Conservation (phyloP, 2,113 vertebrate genomes). For the Oxyruncus cristatus region DNA sequence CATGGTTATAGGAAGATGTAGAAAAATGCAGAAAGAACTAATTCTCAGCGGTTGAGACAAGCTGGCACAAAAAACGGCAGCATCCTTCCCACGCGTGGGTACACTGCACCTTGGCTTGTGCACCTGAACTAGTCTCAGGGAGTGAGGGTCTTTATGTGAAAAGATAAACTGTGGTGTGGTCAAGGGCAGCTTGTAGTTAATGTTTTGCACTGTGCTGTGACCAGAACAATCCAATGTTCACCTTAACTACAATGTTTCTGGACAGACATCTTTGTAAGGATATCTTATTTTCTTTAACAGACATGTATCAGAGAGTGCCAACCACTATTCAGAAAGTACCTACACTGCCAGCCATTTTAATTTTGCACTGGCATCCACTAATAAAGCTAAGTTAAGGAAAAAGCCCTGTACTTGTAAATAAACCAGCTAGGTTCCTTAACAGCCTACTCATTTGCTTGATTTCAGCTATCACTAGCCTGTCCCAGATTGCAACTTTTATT, state of each 20-base stretch:
- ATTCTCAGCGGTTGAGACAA: neutral
- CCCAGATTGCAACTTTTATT: neutral
- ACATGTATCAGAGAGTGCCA: neutral
- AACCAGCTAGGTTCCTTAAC: neutral
- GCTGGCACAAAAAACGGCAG: neutral
- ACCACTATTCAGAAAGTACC: neutral
- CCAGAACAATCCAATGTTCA: neutral
- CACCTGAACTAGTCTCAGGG: neutral
- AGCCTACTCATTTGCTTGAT: neutral
- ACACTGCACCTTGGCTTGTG: neutral
- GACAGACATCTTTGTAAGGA: neutral
- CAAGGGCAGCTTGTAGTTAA: neutral
- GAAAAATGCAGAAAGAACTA: too few species aligned
- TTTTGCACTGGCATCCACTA: neutral
- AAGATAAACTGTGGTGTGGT: neutral
- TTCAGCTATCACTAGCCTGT: neutral
- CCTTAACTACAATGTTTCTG: neutral
- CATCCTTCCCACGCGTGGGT: rapidly evolving
- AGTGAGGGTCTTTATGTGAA: rapidly evolving
- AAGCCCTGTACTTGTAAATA: neutral
- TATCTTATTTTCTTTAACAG: neutral
- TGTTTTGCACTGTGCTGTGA: neutral
- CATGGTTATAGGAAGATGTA: rapidly evolving
- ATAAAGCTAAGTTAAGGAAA: neutral
- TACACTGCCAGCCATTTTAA: neutral